These are phyloP conservation scores for Pogonomyrmex barbatus DNA, from an alignment of 1,140 invertebrate genomes.

Conservation along the genomic window DNA sequence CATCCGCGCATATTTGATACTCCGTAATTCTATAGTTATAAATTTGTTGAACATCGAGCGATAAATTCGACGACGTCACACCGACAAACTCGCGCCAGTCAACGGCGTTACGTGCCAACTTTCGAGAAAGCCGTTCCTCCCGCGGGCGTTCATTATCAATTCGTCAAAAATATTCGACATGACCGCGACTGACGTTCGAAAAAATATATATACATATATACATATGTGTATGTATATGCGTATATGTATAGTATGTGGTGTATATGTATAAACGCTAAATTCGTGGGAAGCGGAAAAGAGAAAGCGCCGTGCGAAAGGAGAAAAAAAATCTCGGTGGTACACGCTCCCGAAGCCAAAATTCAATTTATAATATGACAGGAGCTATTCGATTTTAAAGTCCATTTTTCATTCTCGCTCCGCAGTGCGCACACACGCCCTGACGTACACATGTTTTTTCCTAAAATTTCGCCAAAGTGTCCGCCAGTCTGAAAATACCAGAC, in stretches of 20 bases:
- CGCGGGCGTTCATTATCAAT: slow-evolving; percentile 78
- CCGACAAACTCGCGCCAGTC: slow-evolving; percentile 68
- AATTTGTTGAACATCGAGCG: slow-evolving; percentile 59
- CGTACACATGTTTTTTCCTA: slow-evolving; percentile 74
- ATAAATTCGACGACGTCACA: slow-evolving; percentile 65
- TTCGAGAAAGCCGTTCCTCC: slow-evolving; percentile 67
- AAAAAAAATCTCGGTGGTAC: slow-evolving; percentile 71
- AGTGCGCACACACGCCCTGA: slow-evolving; percentile 71
- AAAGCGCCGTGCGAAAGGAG: slow-evolving; percentile 69
- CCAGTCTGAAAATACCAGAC: slow-evolving; percentile 70
- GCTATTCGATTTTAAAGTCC: slow-evolving; percentile 84
- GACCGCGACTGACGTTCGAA: slow-evolving; percentile 70
- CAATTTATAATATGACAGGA: slow-evolving; percentile 84
- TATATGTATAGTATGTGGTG: not conserved
- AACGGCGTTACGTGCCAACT: slow-evolving; percentile 63
- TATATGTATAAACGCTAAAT: slow-evolving; percentile 69
- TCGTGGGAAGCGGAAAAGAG: slow-evolving; percentile 75
- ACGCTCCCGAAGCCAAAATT: slow-evolving; percentile 80
- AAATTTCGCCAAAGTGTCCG: slow-evolving; percentile 74
- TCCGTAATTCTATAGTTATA: slow-evolving; percentile 30
- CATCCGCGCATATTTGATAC: not conserved
- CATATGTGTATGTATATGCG: not conserved
- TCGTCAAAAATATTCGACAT: slow-evolving; percentile 79
- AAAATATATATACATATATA: slow-evolving; percentile 35
- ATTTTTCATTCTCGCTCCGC: slow-evolving; percentile 80